Conservation (phyloP, 23 tunicate species). For the Halocynthia roretzi region DNA sequence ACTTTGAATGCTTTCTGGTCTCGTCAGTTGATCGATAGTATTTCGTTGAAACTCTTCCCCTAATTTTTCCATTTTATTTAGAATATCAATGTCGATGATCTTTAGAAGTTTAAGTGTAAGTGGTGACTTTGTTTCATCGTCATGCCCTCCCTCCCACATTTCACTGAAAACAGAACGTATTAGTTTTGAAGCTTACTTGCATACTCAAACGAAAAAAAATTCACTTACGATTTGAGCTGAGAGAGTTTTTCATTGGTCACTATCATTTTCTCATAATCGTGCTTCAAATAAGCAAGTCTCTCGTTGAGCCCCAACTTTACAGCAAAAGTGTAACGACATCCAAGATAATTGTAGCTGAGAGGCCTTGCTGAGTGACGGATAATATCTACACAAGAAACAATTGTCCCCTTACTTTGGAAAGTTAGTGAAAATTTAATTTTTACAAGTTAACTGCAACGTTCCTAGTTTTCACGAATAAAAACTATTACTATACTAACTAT, state of each 20-base stretch:
- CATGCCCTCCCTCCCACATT: background rate
- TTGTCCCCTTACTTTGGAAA: no score
- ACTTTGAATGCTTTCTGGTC: no score
- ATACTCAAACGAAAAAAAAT: background rate
- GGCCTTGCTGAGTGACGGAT: slow-evolving; percentile 93
- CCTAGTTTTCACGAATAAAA: no score
- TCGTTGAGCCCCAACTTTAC: slow-evolving; percentile 35
- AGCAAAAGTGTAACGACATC: slow-evolving; percentile 74
- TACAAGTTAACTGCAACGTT: no score
- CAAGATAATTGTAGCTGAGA: slow-evolving; percentile 39
- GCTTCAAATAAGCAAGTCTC: slow-evolving; percentile 47
- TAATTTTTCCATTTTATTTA: no score
- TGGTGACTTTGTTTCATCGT: background rate
- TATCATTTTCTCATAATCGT: slow-evolving; percentile 56
- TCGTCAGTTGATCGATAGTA: no score
- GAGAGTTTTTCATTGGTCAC: background rate
- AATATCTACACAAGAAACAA: slow-evolving; percentile 33
- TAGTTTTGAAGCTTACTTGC: no score
- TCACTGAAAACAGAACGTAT: background rate
- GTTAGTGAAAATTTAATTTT: no score
- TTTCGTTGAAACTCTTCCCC: no score
- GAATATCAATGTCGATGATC: background rate
- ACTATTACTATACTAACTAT: no score
- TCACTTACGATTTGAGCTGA: background rate
- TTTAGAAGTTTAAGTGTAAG: background rate